Evolutionary conservation across 2,888 invertebrate genomes (phyloP).

Genomic region (Arctia plantaginis): DNA sequence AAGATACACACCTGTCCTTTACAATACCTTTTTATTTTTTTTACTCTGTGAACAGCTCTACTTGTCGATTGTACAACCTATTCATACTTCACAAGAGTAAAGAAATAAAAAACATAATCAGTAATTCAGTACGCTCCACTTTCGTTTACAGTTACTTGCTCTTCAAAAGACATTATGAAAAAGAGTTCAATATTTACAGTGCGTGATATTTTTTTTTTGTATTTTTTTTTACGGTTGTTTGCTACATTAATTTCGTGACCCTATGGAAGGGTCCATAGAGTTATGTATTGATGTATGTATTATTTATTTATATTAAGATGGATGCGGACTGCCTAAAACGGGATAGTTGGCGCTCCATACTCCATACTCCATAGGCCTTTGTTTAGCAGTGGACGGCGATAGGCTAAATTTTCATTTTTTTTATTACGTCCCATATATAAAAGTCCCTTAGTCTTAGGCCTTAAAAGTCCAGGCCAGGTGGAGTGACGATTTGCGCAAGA

Average conservation of each 20-base stretch:
- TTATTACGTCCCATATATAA: no score
- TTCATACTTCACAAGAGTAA: constrained; percentile 6
- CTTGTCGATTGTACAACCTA: constrained; percentile 13
- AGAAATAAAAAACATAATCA: constrained; percentile 12
- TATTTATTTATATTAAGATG: no score
- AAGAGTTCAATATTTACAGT: not conserved
- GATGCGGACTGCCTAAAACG: no score
- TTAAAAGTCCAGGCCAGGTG: no score
- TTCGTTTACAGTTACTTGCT: not conserved
- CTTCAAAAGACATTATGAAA: constrained; percentile 1
- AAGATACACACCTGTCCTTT: constrained; percentile 1
- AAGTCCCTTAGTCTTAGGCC: no score
- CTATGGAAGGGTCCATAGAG: no score
- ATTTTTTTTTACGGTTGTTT: not conserved
- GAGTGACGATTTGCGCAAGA: no score
- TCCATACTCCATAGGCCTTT: no score
- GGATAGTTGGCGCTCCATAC: no score
- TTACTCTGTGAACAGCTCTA: constrained; percentile 1
- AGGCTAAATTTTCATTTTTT: no score
- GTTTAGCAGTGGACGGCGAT: no score
- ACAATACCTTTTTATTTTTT: constrained; percentile 5
- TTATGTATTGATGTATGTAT: not conserved
- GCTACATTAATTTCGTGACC: not conserved
- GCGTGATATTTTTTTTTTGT: not conserved
- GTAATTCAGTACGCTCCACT: not conserved